These are phyloP conservation scores for Ethmia dodecea DNA, from an alignment of 2,888 invertebrate species.

Conservation along the genomic window DNA sequence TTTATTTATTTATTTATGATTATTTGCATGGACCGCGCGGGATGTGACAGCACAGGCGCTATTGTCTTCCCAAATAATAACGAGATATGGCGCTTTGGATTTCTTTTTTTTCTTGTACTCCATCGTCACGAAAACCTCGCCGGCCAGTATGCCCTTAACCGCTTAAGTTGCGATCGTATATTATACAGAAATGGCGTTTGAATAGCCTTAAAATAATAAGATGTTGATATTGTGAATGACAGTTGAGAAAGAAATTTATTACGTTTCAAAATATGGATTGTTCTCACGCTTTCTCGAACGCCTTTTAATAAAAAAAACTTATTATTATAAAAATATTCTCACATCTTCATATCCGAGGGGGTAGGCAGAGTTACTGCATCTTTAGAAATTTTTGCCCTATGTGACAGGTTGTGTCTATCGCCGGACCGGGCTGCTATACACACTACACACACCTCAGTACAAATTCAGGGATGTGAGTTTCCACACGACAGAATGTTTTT, in stretches of 20 bases:
- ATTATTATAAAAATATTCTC: no score
- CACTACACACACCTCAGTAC: no score
- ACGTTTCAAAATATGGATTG: conserved; percentile 39
- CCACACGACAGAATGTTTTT: no score
- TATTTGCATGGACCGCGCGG: conserved; percentile 73
- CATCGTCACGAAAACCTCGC: conserved; percentile 19
- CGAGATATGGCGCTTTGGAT: conserved; percentile 67
- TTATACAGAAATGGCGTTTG: conserved; percentile 59
- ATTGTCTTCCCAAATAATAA: conserved; percentile 73
- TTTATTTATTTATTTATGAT: conserved; percentile 76
- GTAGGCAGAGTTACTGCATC: no score
- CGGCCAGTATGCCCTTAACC: conserved; percentile 15
- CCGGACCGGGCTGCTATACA: no score
- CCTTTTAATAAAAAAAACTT: no score
- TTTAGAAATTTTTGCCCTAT: no score
- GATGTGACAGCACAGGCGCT: conserved; percentile 68
- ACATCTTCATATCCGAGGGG: no score
- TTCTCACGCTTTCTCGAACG: no score
- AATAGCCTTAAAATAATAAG: conserved; percentile 57
- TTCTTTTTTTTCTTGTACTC: conserved; percentile 32
- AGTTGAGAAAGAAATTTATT: conserved; percentile 32
- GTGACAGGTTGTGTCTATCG: no score
- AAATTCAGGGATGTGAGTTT: no score
- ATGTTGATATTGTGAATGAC: conserved; percentile 34
- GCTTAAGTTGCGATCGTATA: conserved; percentile 40